Conservation (phyloP, 1,140 invertebrate species). For the Limonius californicus region DNA sequence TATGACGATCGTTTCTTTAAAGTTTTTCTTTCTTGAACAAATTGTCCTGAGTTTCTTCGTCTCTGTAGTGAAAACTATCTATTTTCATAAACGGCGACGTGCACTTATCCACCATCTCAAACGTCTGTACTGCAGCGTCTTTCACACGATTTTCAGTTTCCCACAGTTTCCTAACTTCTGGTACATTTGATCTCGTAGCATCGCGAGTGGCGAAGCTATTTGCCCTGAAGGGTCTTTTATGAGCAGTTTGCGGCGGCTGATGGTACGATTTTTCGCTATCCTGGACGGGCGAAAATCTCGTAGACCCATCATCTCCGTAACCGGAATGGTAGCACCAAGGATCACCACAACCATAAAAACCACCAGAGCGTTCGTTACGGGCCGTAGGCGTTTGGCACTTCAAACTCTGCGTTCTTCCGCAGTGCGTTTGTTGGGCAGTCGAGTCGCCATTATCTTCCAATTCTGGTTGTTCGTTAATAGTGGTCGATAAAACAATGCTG, state of each 20-base stretch:
- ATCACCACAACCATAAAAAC: conserved; percentile 42
- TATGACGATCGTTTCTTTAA: conserved; percentile 25
- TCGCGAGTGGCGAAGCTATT: neutral
- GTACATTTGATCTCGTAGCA: neutral
- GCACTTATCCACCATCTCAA: conserved; percentile 48
- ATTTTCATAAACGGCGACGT: conserved; percentile 39
- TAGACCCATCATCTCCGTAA: conserved; percentile 35
- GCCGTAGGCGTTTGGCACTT: conserved; percentile 41
- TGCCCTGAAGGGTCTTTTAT: neutral
- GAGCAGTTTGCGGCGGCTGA: conserved; percentile 13
- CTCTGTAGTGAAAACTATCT: conserved; percentile 19
- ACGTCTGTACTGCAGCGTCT: conserved; percentile 56
- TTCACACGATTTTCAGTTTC: conserved; percentile 26
- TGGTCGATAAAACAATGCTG: conserved; percentile 59
- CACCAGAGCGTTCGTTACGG: conserved; percentile 25
- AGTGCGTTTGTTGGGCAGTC: conserved; percentile 20
- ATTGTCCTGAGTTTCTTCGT: conserved; percentile 12
- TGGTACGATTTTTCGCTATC: conserved; percentile 47
- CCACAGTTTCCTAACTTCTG: neutral
- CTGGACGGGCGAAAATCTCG: conserved; percentile 46
- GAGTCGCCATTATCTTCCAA: neutral
- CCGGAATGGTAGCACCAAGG: conserved; percentile 45
- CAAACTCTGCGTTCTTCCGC: conserved; percentile 43
- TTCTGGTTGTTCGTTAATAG: conserved; percentile 21
- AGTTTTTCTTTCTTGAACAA: conserved; percentile 17